These are phyloP conservation scores for Zaprionus vittiger DNA, from an alignment of 1,140 invertebrate species.

Conservation along the genomic window DNA sequence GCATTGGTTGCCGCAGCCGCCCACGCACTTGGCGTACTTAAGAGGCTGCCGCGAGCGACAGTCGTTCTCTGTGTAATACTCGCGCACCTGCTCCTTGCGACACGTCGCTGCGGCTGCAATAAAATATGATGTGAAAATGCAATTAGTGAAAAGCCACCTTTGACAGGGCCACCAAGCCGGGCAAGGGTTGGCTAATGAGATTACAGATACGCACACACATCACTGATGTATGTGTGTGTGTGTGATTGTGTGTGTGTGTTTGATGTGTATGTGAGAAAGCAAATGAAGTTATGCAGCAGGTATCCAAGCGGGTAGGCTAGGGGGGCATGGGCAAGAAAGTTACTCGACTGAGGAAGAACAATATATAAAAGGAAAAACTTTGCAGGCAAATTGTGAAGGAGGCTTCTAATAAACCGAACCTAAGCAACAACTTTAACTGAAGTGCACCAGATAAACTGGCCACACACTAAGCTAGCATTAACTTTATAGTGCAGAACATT, in stretches of 20 bases:
- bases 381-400: not conserved
- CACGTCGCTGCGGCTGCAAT: conserved; percentile 89
- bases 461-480: not conserved
- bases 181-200: conserved; percentile 47
- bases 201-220: conserved; percentile 27
- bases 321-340: not conserved
- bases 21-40: conserved; percentile 93
- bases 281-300: conserved; percentile 45
- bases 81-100: conserved; percentile 94
- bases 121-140: conserved; percentile 39
- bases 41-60: conserved; percentile 95
- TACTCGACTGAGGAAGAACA: not conserved
- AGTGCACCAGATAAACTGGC: not conserved
- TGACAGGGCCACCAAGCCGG: conserved; percentile 28
- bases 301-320: conserved; percentile 18
- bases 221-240: conserved; percentile 2
- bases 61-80: conserved; percentile 95
- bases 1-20: conserved; percentile 88
- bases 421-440: not conserved
- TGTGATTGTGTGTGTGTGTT: conserved; percentile 17
- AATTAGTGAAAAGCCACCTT: conserved; percentile 62
- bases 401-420: not conserved
- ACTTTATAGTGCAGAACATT: not conserved
- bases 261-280: conserved; percentile 26
- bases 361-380: conserved; percentile 1